Evolutionary conservation across 2,797 vertebrate genomes (phyloP), one percentile per base, ranked within the genome.

Genomic region (Pseudomugil tenellus): DNA sequence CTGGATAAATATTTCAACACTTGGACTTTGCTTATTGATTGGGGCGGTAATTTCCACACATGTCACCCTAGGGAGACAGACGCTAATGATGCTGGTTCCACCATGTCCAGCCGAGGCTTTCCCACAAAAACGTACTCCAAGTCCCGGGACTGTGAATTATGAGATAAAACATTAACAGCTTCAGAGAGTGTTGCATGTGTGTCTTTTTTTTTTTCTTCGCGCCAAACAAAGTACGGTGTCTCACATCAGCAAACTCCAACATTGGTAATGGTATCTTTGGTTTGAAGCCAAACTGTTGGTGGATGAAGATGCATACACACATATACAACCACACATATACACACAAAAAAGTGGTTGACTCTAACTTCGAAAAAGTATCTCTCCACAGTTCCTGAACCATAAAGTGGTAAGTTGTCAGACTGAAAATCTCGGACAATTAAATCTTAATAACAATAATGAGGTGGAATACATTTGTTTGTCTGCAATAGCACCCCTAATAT

Each of bases 1-100:
- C 87, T 89, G 91, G 90, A 95, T 95, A 94, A 95, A 95, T 95
- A 95, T 95, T 95, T 95, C 92, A 95, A 94, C 94, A 94, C 93
- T 92, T 94, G 92, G 93, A 92, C 93, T 94, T 94, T 94, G 92
- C 91, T 94, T 95, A 95, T 95, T 95, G 94, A 95, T 95, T 94
- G 90, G 91, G 87, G 89, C 90, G 91, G 92, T 94, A 93, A 94
- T 94, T 94, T 95, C 93, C 93, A 93, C 92, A 93, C 92, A 94
- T 93, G 91, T 88, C 82, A 84, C 92, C 91, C 93, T 28, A 34
- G 92, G 92, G 91, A 93, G 90, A 85, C 86, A 82, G 88, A 87
- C 92, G 89, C 92, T 94, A 95, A 95, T 94, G 92, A 94, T 93
- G 92, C 88, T 90, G 94, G 94, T 95, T 95, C 94, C 94, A 94